A percentile compares a stretch with the other conserved stretches of the same genome.
Evolutionary conservation across 64 coral and sea anemone species (phyloP).

Genomic region (Montipora cactus): DNA sequence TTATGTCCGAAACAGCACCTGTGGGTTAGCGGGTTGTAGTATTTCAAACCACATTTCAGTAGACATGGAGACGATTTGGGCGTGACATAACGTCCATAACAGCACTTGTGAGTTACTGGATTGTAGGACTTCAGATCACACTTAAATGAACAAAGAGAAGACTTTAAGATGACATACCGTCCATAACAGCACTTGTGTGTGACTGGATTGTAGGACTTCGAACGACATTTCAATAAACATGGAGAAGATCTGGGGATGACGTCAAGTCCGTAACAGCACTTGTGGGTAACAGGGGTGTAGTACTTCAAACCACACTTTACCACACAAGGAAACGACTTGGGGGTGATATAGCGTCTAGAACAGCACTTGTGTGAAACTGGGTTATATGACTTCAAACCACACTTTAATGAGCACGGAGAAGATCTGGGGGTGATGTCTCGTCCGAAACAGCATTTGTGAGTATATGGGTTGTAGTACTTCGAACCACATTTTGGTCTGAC

Average conservation of each 20-base stretch:
- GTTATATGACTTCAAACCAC: no score
- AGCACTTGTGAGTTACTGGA: neutral
- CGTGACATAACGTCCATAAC: neutral
- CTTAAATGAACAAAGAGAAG: neutral
- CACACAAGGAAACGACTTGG: neutral
- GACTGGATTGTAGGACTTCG: no score
- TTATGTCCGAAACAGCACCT: neutral
- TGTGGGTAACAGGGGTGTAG: neutral
- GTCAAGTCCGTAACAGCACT: no score
- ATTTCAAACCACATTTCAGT: neutral
- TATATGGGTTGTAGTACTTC: neutral
- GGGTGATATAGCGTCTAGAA: neutral
- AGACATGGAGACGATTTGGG: neutral
- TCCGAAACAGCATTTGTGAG: no score
- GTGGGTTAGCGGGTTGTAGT: conserved; percentile 5
- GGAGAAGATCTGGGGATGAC: no score
- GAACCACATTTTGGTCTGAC: neutral
- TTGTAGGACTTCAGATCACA: neutral
- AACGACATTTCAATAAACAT: no score
- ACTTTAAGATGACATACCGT: no score
- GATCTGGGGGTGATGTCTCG: no score
- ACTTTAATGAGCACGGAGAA: no score
- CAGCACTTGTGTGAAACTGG: neutral
- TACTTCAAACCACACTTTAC: neutral
- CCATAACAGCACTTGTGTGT: neutral